phyloP scores from a whole-genome alignment of 2,888 invertebrate species.

The Athalia cordata region DNA sequence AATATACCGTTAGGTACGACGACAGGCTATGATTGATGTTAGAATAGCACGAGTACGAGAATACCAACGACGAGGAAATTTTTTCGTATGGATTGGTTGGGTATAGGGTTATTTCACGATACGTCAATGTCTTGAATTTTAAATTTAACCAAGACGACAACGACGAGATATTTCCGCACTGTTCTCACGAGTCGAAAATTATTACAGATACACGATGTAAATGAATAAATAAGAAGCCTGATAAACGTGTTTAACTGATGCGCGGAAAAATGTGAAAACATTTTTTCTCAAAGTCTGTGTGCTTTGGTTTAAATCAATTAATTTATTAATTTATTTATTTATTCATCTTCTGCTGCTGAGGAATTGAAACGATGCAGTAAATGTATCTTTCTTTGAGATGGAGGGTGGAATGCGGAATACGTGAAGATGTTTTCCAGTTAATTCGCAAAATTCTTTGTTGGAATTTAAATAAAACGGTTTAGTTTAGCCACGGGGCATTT shows the following conservation, averaged over 20 bases:
- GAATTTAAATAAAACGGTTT: constrained; percentile 68
- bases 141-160: not conserved
- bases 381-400: not conserved
- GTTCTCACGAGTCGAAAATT: too few species aligned
- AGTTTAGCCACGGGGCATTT: constrained; percentile 53
- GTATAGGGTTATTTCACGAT: constrained; percentile 27
- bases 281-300: not conserved
- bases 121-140: constrained; percentile 27
- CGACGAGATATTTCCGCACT: not conserved
- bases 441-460: constrained; percentile 63
- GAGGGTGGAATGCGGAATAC: not conserved
- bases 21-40: constrained; percentile 38
- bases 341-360: not conserved
- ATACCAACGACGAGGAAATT: not conserved
- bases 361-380: not conserved
- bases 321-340: not conserved
- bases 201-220: too few species aligned
- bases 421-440: constrained; percentile 55
- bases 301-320: too few species aligned
- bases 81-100: constrained; percentile 31
- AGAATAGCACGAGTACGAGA: constrained; percentile 2
- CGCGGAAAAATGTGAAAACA: not conserved
- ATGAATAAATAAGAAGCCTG: too few species aligned
- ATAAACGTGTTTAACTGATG: too few species aligned
- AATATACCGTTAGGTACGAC: constrained; percentile 6